Conservation (phyloP, 2,113 vertebrate genomes). For the Ivindomyrus marchei region DNA sequence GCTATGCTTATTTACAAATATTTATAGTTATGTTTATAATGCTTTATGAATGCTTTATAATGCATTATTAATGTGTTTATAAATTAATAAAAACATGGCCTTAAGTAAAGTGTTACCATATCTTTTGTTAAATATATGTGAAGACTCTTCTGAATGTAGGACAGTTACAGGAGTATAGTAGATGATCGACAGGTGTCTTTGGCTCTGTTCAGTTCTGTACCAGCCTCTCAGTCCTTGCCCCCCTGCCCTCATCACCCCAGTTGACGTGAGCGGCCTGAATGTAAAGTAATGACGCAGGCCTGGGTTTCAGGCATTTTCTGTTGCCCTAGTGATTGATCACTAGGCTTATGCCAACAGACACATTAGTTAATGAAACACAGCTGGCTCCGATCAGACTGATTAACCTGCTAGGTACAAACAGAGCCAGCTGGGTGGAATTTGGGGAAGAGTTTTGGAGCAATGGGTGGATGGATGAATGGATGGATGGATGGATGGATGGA, state of each 20-base stretch:
- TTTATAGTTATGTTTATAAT: too few species aligned
- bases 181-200: neutral
- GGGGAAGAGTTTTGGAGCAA: neutral
- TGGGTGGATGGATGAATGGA: neutral
- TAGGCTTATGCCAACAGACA: neutral
- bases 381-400: slow-evolving; percentile 4
- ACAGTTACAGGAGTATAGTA: neutral
- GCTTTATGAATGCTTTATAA: too few species aligned
- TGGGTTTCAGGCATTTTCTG: neutral
- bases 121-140: neutral
- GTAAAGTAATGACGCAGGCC: neutral
- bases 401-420: slow-evolving; percentile 10
- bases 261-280: neutral
- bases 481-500: too few species aligned
- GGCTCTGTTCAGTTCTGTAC: neutral
- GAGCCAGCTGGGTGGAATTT: neutral
- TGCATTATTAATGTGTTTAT: too few species aligned
- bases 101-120: too few species aligned
- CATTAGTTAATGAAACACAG: neutral
- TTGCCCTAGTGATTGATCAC: neutral
- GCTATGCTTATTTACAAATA: too few species aligned
- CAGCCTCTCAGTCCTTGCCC: neutral
- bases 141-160: neutral
- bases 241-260: neutral
- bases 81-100: too few species aligned